These are phyloP conservation scores for Hypomecis punctinalis DNA, from an alignment of 2,888 invertebrate species.

Conservation along the genomic window DNA sequence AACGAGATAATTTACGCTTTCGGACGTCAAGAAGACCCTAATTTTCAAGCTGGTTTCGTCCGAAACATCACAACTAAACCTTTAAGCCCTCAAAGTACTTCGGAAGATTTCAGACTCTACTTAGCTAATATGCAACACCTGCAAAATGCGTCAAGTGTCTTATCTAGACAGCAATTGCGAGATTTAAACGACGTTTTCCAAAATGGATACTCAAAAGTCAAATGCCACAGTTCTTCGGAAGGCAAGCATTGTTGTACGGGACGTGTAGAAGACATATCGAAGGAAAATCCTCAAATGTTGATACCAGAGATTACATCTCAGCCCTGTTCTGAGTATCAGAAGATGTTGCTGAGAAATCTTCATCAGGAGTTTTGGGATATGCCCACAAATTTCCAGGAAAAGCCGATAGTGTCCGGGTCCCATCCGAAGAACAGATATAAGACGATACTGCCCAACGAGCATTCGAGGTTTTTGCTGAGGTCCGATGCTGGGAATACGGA, in stretches of 20 bases:
- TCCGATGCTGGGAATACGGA: slow-evolving; percentile 82
- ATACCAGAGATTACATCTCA: slow-evolving; percentile 68
- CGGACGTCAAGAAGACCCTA: slow-evolving; percentile 72
- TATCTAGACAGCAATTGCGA: slow-evolving; percentile 86
- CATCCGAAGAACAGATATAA: slow-evolving; percentile 96
- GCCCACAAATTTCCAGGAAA: slow-evolving; percentile 96
- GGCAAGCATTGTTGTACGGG: slow-evolving; percentile 71
- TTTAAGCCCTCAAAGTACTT: slow-evolving; percentile 87
- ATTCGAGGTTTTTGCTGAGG: slow-evolving; percentile 91
- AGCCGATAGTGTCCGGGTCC: slow-evolving; percentile 94
- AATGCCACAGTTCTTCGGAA: slow-evolving; percentile 64
- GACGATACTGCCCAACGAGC: slow-evolving; percentile 95
- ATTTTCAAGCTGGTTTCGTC: slow-evolving; percentile 69
- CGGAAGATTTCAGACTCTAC: slow-evolving; percentile 89
- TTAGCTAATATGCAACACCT: slow-evolving; percentile 90
- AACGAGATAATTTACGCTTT: slow-evolving; percentile 82
- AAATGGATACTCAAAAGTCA: slow-evolving; percentile 80
- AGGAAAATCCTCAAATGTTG: slow-evolving; percentile 72
- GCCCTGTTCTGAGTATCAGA: slow-evolving; percentile 86
- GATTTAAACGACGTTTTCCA: slow-evolving; percentile 86
- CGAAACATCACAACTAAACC: slow-evolving; percentile 87
- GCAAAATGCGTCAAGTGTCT: slow-evolving; percentile 88
- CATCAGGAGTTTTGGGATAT: slow-evolving; percentile 97
- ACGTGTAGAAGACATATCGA: slow-evolving; percentile 61
- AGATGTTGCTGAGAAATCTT: slow-evolving; percentile 86